Evolutionary conservation across 2,113 vertebrate genomes (phyloP).

Genomic region (Probosciger aterrimus): DNA sequence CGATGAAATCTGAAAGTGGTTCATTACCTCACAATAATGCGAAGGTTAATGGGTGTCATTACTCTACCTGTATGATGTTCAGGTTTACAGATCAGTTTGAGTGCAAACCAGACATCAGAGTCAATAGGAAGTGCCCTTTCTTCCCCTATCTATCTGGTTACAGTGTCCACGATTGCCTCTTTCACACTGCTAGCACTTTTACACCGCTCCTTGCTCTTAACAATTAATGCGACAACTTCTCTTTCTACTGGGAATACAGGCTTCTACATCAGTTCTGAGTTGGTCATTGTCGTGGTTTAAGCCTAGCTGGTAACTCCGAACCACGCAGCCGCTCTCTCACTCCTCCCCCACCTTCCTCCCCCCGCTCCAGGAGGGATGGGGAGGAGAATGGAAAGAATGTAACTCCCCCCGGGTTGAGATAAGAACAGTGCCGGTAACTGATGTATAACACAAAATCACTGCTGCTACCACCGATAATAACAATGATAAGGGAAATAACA

Average conservation of each 20-base stretch:
- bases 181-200: background rate
- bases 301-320: too few species aligned
- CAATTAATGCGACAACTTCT: background rate
- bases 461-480: too few species aligned
- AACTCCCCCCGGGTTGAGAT: too few species aligned
- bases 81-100: background rate
- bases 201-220: background rate
- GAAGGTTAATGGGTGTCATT: conserved; percentile 15
- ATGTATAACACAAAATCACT: too few species aligned
- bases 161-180: background rate
- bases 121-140: background rate
- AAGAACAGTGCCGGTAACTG: too few species aligned
- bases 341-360: too few species aligned
- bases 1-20: background rate
- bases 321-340: too few species aligned
- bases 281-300: too few species aligned
- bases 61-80: background rate
- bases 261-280: background rate
- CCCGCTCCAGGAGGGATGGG: too few species aligned
- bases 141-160: background rate
- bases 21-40: conserved; percentile 5
- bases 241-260: background rate
- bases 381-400: too few species aligned
- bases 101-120: background rate
- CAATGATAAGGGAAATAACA: too few species aligned